Evolutionary conservation across 2,797 vertebrate species (phyloP).

Genomic region (Gymnothorax reevesii): DNA sequence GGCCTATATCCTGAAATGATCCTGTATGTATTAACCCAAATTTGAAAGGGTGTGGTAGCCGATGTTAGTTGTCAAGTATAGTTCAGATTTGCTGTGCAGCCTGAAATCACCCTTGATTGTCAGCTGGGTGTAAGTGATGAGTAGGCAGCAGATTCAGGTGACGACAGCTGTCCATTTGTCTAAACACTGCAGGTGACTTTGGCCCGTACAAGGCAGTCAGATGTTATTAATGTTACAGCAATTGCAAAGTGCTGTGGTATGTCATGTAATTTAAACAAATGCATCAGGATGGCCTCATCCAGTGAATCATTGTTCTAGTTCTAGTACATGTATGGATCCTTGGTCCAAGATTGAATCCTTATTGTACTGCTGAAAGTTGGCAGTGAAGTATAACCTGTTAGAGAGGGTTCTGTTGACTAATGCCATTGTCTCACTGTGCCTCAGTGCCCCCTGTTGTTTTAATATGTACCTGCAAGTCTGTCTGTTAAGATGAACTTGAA

Average conservation of each 20-base stretch:
- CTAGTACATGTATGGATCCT: background rate
- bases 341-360: background rate
- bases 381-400: background rate
- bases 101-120: background rate
- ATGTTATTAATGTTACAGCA: slow-evolving; percentile 22
- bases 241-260: slow-evolving; percentile 20
- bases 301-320: background rate
- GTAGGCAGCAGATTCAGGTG: background rate
- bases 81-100: background rate
- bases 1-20: background rate
- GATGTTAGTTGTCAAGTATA: background rate
- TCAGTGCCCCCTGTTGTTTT: background rate
- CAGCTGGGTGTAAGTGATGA: background rate
- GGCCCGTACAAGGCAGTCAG: background rate
- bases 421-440: background rate
- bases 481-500: background rate
- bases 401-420: background rate
- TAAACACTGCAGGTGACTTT: background rate
- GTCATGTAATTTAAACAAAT: background rate
- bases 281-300: background rate
- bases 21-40: background rate
- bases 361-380: background rate
- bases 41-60: background rate
- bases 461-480: background rate
- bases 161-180: background rate